These are phyloP conservation scores for Sebastes vulpes DNA, from an alignment of 2,797 vertebrate genomes.

Conservation along the genomic window DNA sequence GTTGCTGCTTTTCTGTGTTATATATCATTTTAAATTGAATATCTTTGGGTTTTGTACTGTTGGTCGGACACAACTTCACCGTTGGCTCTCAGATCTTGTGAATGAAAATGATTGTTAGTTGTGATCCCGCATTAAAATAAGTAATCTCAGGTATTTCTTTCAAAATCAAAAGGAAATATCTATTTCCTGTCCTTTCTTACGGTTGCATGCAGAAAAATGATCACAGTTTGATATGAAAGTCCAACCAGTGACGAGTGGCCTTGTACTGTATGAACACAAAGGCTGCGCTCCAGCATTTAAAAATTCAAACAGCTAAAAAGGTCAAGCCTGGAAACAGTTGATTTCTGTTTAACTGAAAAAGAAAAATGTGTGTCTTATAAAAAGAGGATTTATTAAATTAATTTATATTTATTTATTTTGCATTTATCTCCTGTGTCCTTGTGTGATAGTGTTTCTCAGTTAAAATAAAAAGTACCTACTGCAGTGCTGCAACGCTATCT, in stretches of 20 bases:
- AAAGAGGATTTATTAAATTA: background rate
- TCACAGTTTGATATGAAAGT: background rate
- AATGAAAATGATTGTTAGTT: background rate
- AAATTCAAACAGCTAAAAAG: background rate
- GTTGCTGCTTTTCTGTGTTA: background rate
- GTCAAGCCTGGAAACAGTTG: background rate
- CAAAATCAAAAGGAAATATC: background rate
- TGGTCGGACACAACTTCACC: background rate
- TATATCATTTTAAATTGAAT: background rate
- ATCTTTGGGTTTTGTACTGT: background rate
- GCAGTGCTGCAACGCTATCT: background rate
- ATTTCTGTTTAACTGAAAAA: background rate
- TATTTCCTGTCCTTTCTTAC: background rate
- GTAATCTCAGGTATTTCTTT: background rate
- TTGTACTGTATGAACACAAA: background rate
- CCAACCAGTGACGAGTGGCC: background rate
- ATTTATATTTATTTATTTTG: background rate
- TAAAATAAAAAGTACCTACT: background rate
- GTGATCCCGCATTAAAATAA: background rate
- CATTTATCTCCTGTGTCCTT: background rate
- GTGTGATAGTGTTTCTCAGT: background rate
- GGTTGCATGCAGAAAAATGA: background rate
- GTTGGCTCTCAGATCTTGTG: background rate
- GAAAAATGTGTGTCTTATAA: background rate
- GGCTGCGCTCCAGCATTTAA: background rate